Conservation (phyloP, 1,140 invertebrate genomes). For the Drosophila willistoni region DNA sequence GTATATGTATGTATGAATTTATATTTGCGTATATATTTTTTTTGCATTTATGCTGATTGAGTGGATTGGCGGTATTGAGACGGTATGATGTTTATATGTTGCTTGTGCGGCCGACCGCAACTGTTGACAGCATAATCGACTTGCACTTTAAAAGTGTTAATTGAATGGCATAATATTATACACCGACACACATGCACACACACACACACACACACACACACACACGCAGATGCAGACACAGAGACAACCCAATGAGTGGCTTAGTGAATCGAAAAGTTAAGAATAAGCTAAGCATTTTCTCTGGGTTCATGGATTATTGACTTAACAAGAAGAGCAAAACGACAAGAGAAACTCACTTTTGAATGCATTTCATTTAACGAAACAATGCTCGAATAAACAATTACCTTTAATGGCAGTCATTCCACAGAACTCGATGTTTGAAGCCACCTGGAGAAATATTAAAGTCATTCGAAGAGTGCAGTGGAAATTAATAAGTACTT, state of each 20-base stretch:
- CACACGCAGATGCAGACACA: neutral
- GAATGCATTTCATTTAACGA: too few species aligned
- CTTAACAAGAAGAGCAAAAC: neutral
- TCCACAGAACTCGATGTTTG: too few species aligned
- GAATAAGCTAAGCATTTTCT: neutral
- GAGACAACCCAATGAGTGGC: neutral
- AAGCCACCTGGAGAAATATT: too few species aligned
- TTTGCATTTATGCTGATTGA: slow-evolving; percentile 3
- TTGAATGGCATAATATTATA: slow-evolving; percentile 26
- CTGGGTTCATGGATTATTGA: neutral
- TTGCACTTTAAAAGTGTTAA: slow-evolving; percentile 54
- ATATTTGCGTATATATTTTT: neutral
- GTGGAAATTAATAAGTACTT: too few species aligned
- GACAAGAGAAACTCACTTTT: neutral
- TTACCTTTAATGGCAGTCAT: too few species aligned
- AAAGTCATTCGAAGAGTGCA: too few species aligned
- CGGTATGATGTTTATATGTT: neutral
- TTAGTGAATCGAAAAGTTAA: neutral
- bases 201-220: neutral
- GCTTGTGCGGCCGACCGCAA: slow-evolving; percentile 12
- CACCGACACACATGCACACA: too few species aligned
- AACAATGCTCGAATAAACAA: too few species aligned
- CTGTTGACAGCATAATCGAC: slow-evolving; percentile 57
- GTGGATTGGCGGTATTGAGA: neutral
- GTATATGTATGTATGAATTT: too few species aligned